phyloP scores from a whole-genome alignment of 2,888 invertebrate species.

The Rosalia funebris region DNA sequence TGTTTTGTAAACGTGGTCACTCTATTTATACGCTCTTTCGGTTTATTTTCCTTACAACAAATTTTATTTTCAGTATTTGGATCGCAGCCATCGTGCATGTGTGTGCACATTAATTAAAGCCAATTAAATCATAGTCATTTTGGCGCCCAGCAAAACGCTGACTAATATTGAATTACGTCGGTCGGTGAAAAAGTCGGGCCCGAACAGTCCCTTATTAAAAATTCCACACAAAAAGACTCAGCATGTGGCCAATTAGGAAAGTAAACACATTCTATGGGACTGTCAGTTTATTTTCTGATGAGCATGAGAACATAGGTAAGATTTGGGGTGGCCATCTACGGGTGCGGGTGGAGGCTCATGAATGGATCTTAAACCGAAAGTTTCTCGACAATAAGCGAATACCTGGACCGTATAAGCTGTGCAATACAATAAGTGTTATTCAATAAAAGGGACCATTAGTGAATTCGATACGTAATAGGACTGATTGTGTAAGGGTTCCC shows the following conservation, averaged over 20 bases:
- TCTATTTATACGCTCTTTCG: too few relatives aligned
- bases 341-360: constrained; percentile 36
- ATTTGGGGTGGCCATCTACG: constrained; percentile 35
- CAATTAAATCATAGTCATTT: background rate
- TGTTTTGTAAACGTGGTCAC: too few relatives aligned
- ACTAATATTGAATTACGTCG: constrained; percentile 9
- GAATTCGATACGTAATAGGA: constrained; percentile 40
- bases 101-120: background rate
- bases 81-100: background rate
- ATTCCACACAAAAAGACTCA: constrained; percentile 45
- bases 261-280: constrained; percentile 49
- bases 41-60: too few relatives aligned
- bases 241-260: constrained; percentile 51
- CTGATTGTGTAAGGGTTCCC: constrained; percentile 36
- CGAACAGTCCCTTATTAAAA: constrained; percentile 49
- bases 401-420: constrained; percentile 28
- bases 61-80: too few relatives aligned
- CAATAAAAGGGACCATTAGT: constrained; percentile 40
- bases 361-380: constrained; percentile 22
- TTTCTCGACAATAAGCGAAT: constrained; percentile 26
- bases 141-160: background rate
- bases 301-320: constrained; percentile 47
- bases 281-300: constrained; percentile 47
- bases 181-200: constrained; percentile 16
- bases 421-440: constrained; percentile 38